A percentile compares a stretch with the other conserved stretches of the same genome.
Evolutionary conservation across 2,888 invertebrate species (phyloP).

Genomic region (Nemapogon koenigi): DNA sequence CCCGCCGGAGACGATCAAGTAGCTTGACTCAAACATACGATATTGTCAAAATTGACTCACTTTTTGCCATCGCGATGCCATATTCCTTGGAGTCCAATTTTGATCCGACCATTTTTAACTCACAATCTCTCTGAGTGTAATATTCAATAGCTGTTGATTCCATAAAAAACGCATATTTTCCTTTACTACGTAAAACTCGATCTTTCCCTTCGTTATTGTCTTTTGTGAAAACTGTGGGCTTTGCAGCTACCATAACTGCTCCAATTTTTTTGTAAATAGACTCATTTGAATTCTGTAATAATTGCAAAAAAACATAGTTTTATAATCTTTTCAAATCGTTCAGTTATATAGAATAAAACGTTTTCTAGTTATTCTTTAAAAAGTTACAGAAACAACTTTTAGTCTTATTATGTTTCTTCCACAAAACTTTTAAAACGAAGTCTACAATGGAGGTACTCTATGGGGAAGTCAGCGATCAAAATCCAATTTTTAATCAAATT

Average conservation of each 20-base stretch:
- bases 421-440: too few species aligned
- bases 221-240: conserved; percentile 80
- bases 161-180: conserved; percentile 92
- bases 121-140: conserved; percentile 80
- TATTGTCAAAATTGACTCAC: conserved; percentile 66
- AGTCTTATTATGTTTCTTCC: too few species aligned
- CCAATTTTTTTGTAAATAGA: conserved; percentile 88
- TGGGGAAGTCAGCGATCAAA: too few species aligned
- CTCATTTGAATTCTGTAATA: conserved; percentile 77
- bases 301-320: conserved; percentile 4
- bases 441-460: too few species aligned
- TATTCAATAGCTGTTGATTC: conserved; percentile 96
- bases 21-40: neutral
- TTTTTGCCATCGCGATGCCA: conserved; percentile 83
- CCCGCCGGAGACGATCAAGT: neutral
- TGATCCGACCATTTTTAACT: conserved; percentile 79
- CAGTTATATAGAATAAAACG: neutral
- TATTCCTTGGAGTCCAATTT: conserved; percentile 84
- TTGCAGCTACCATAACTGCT: conserved; percentile 84
- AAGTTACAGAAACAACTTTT: too few species aligned
- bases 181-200: conserved; percentile 75
- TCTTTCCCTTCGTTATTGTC: conserved; percentile 85
- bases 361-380: too few species aligned
- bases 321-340: neutral
- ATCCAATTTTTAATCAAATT: too few species aligned